A percentile compares a stretch with the other conserved stretches of the same genome.
Evolutionary conservation across 2,888 invertebrate genomes (phyloP).

Genomic region (Anodontia alba): DNA sequence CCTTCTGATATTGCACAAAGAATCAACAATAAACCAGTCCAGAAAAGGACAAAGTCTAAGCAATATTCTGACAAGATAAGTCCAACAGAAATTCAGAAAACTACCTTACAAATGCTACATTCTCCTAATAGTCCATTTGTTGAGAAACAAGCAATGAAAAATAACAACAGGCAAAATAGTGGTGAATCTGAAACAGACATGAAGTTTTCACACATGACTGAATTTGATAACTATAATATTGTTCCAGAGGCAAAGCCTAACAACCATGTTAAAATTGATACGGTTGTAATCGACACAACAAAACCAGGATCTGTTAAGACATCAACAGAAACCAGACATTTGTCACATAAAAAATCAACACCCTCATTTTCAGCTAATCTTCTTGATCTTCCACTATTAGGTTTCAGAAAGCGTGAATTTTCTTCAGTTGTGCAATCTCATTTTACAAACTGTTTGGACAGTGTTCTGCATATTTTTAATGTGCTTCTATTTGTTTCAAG

Average conservation of each 20-base stretch:
- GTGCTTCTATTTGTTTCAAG: slow-evolving; percentile 50
- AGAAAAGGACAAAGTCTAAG: slow-evolving; percentile 29
- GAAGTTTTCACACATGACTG: not conserved
- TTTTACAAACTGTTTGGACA: slow-evolving; percentile 46
- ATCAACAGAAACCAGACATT: not conserved
- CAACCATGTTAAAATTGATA: not conserved
- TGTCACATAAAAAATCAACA: not conserved
- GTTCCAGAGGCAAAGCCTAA: not conserved
- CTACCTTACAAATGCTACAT: not conserved
- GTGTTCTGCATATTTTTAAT: slow-evolving; percentile 49
- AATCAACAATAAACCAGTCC: not conserved
- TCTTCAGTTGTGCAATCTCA: slow-evolving; percentile 17
- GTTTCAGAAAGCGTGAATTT: not conserved
- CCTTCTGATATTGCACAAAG: slow-evolving; percentile 22
- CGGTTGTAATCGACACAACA: not conserved
- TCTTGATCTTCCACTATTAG: not conserved
- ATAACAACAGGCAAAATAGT: slow-evolving; percentile 3
- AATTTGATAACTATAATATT: not conserved
- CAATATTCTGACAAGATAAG: not conserved
- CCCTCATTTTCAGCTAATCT: not conserved
- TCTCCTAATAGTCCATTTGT: slow-evolving; percentile 19
- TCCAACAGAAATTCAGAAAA: not conserved
- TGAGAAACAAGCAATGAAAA: not conserved
- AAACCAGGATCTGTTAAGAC: not conserved
- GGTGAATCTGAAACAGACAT: slow-evolving; percentile 25